phyloP scores from a whole-genome alignment of 2,888 invertebrate species.

The Drosophila picticornis region DNA sequence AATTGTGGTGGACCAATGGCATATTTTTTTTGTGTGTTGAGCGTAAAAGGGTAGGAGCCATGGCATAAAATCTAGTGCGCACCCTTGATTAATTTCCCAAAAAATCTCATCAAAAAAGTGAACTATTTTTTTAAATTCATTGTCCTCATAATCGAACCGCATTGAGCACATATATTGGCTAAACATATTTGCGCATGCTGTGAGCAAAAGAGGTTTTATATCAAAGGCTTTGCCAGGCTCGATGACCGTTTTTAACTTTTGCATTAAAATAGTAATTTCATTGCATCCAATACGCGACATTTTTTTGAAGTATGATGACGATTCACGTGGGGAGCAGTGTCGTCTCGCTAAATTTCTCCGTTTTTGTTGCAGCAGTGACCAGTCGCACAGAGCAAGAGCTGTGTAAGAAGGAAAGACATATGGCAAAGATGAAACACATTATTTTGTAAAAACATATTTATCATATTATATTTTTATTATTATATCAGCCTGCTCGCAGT shows the following conservation, averaged over 20 bases:
- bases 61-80: slow-evolving; percentile 94
- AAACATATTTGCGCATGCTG: slow-evolving; percentile 94
- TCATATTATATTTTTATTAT: no score
- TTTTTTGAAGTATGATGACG: slow-evolving; percentile 89
- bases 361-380: slow-evolving; percentile 93
- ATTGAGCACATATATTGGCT: slow-evolving; percentile 94
- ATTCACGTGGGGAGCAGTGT: slow-evolving; percentile 92
- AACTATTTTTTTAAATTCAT: slow-evolving; percentile 89
- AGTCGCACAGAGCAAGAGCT: slow-evolving; percentile 95
- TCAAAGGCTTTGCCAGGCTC: slow-evolving; percentile 85
- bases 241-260: slow-evolving; percentile 86
- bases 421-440: not conserved
- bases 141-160: slow-evolving; percentile 89
- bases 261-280: slow-evolving; percentile 88
- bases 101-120: slow-evolving; percentile 94
- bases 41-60: slow-evolving; percentile 91
- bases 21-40: slow-evolving; percentile 89
- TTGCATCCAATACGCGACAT: slow-evolving; percentile 90
- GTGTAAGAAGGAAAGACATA: slow-evolving; percentile 79
- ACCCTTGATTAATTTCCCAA: slow-evolving; percentile 96
- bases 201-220: slow-evolving; percentile 90
- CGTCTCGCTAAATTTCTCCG: slow-evolving; percentile 91
- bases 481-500: not conserved
- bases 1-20: slow-evolving; percentile 90
- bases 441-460: not conserved